These are phyloP conservation scores for Campylorhamphus procurvoides DNA, from an alignment of 2,113 vertebrate species.

Conservation along the genomic window DNA sequence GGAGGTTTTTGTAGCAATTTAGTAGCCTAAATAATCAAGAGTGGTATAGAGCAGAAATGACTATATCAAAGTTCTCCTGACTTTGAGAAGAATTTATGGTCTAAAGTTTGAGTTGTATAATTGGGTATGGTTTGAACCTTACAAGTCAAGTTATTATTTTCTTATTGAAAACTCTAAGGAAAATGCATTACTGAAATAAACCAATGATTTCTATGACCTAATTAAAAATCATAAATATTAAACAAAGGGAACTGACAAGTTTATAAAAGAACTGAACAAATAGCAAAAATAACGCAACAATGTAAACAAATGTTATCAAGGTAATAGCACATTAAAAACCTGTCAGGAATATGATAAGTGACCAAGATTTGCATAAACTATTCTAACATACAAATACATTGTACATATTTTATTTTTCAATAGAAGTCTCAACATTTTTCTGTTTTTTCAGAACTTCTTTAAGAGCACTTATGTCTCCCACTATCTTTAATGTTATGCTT, in stretches of 20 bases:
- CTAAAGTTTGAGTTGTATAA: neutral
- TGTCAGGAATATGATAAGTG: neutral
- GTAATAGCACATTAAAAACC: neutral
- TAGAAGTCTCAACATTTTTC: neutral
- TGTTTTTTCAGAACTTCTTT: neutral
- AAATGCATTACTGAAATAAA: conserved; percentile 2
- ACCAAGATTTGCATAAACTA: neutral
- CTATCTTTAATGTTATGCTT: neutral
- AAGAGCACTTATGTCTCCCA: rapidly evolving
- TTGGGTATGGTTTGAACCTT: neutral
- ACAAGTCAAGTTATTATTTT: neutral
- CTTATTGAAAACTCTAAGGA: neutral
- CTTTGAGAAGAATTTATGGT: neutral
- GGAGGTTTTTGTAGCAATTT: neutral
- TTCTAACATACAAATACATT: neutral
- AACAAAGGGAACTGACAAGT: neutral
- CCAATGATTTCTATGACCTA: neutral
- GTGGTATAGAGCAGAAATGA: neutral
- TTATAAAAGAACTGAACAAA: neutral
- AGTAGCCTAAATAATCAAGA: neutral
- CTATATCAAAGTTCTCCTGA: neutral
- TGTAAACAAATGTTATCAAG: neutral
- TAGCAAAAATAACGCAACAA: neutral
- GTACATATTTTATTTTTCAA: neutral
- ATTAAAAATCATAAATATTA: conserved; percentile 10